Evolutionary conservation across 2,113 vertebrate species (phyloP), one percentile per base, ranked within the genome.

Genomic region (Ammodytes marinus): DNA sequence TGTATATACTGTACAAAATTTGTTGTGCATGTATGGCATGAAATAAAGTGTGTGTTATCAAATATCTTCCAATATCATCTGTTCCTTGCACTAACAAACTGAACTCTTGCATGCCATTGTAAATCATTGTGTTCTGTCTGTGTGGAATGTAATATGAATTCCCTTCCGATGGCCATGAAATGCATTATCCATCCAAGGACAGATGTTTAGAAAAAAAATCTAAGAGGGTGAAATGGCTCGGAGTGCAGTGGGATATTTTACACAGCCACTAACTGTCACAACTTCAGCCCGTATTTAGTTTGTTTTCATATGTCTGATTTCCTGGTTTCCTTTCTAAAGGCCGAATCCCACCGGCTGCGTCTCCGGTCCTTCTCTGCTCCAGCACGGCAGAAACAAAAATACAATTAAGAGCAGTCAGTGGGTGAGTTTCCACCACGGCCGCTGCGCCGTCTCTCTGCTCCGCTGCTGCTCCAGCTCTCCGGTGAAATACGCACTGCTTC

Each of bases 131-230:
- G 6, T 83, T 77, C 47, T 73, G 45, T 59, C 75, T 74, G 78
- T 69, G 70, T 47, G 19, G 67, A 74, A 88, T 85, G 17, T 42
- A 68, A 89, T 69, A 86, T 52, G 55, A 79, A 73, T 80, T 72
- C 86, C 66, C 40, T 74, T 83, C 63, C n/a, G 1, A 50, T 75
- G 61, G 47, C 66, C 35, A 49, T 65, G 37, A 71, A 74, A 91
- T 93, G 66, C 70, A 86, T 91, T 85, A 89, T 92, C 90, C 75
- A 93, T 84, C 37, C 52, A 67, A 70, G 37, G 63, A 90, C 61
- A 85, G 49, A 82, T 69, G 72, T 85, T 81, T 77, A 59, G 27
- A 27, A 27, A 27, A 27, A 85, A 76, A 82, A 74, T 55, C 70
- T 69, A 60, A 82, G 70, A 86, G 70, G 79, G 63, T 67, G 77